Evolutionary conservation across 2,113 vertebrate species (phyloP).

Genomic region (Verasper variegatus): DNA sequence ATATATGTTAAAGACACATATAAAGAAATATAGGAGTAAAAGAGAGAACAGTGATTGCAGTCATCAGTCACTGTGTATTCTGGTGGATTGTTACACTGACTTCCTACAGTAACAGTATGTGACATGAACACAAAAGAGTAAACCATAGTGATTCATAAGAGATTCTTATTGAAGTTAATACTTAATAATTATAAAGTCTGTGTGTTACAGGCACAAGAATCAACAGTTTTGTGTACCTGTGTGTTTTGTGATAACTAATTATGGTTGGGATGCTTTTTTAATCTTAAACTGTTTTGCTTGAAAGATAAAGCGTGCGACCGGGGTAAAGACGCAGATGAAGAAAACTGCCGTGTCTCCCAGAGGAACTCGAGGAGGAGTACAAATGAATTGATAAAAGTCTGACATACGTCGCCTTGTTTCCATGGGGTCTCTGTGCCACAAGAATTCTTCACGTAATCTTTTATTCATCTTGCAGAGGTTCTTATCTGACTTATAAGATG

Average conservation of each 20-base stretch:
- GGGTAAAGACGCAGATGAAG: background rate
- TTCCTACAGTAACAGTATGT: background rate
- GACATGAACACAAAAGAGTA: background rate
- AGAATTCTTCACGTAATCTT: constrained; percentile 25
- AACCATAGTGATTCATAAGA: background rate
- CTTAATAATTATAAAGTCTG: background rate
- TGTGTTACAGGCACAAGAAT: background rate
- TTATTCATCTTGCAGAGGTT: constrained; percentile 43
- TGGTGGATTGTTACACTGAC: background rate
- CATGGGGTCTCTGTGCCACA: background rate
- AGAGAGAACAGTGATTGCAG: background rate
- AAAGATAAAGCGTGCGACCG: background rate
- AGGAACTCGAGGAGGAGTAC: background rate
- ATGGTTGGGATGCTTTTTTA: background rate
- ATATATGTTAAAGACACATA: background rate
- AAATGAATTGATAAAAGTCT: background rate
- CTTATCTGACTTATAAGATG: constrained; percentile 50
- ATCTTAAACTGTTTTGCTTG: background rate
- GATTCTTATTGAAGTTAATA: background rate
- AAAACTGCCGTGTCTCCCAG: background rate
- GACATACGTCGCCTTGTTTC: constrained; percentile 3
- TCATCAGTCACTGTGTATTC: background rate
- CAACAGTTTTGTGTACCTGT: background rate
- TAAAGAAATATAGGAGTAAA: background rate
- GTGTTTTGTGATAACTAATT: background rate